These are phyloP conservation scores for Drosophila imparisetae DNA, from an alignment of 2,888 invertebrate species.

Conservation along the genomic window DNA sequence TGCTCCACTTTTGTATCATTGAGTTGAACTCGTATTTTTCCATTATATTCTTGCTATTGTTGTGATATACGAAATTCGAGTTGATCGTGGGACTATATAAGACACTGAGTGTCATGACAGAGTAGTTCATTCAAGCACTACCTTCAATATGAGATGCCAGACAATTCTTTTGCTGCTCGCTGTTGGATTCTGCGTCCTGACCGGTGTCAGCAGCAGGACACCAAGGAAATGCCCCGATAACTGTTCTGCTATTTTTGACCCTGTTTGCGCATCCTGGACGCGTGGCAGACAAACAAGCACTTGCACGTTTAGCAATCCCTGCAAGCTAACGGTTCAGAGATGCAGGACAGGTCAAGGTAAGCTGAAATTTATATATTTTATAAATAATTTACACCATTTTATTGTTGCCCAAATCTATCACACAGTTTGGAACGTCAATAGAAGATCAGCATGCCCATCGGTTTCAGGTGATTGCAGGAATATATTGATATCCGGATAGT, in stretches of 20 bases:
- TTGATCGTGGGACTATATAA: neutral
- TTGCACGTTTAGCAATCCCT: neutral
- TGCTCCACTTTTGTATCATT: neutral
- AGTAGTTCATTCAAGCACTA: neutral
- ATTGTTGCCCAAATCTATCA: neutral
- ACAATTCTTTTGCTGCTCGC: neutral
- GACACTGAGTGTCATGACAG: accelerated
- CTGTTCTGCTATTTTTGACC: neutral
- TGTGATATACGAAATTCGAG: neutral
- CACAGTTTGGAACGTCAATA: neutral
- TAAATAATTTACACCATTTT: neutral
- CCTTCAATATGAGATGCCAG: neutral
- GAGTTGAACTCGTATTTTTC: neutral
- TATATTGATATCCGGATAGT: neutral
- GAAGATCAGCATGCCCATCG: neutral
- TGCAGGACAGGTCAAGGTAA: neutral
- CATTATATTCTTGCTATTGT: no score
- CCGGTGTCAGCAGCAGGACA: neutral
- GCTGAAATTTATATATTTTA: neutral
- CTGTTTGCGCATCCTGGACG: neutral
- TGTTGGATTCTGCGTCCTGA: neutral
- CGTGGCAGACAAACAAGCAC: accelerated
- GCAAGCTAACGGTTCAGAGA: neutral
- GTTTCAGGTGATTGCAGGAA: neutral
- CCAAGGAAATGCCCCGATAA: neutral